Percentiles rank a stretch among this genome's conserved stretches.
Evolutionary conservation across 1,140 invertebrate species (phyloP).

Genomic region (Drosophila pseudoananassae): DNA sequence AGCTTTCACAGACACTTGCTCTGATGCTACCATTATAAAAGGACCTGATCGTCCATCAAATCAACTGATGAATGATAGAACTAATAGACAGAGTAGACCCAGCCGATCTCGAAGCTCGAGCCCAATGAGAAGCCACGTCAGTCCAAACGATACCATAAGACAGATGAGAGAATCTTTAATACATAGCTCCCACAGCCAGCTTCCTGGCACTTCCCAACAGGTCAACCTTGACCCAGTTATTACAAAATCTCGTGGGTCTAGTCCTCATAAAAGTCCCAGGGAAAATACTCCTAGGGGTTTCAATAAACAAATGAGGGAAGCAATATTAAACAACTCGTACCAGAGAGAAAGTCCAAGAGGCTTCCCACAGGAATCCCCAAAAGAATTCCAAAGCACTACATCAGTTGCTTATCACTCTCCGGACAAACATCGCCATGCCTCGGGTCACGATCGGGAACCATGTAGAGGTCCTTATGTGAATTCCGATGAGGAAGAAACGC

Average conservation of each 20-base stretch:
- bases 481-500: background rate
- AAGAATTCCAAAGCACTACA: too few species aligned
- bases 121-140: too few species aligned
- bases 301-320: background rate
- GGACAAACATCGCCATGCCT: too few species aligned
- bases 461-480: background rate
- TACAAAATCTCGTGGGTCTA: background rate
- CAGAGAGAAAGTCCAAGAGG: background rate
- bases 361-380: background rate
- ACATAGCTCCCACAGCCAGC: background rate
- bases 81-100: background rate
- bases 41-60: background rate
- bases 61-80: too few species aligned
- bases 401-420: too few species aligned
- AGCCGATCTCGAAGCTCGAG: background rate
- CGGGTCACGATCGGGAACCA: too few species aligned
- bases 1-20: background rate
- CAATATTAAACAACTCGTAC: background rate
- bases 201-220: background rate
- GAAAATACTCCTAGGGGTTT: too few species aligned
- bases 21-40: background rate
- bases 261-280: background rate
- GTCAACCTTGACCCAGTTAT: too few species aligned
- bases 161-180: background rate
- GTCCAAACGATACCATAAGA: background rate